Evolutionary conservation across 1,140 invertebrate species (phyloP).

Genomic region (Trichonephila clavipes): DNA sequence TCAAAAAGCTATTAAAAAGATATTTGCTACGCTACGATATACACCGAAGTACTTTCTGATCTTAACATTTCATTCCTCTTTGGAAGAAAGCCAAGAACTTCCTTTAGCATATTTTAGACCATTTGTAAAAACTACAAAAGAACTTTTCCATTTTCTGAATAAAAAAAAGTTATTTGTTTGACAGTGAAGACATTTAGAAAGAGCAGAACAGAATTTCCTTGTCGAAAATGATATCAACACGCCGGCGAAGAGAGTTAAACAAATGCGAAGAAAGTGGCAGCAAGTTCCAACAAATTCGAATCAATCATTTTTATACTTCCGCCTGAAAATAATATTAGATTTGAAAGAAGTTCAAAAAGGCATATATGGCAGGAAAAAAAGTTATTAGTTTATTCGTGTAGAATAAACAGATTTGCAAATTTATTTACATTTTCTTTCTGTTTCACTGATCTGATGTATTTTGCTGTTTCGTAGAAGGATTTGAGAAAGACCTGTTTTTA

Average conservation of each 20-base stretch:
- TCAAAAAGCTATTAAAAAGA: constrained; percentile 43
- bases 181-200: constrained; percentile 17
- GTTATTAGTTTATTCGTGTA: not conserved
- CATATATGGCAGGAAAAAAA: not conserved
- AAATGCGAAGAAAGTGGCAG: constrained; percentile 7
- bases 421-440: not conserved
- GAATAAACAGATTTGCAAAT: not conserved
- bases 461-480: too few relatives aligned
- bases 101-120: not conserved
- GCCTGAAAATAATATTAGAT: not conserved
- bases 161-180: not conserved
- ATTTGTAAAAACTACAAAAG: not conserved
- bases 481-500: too few relatives aligned
- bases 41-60: not conserved
- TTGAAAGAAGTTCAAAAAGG: not conserved
- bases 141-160: not conserved
- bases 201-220: constrained; percentile 19
- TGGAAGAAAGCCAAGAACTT: not conserved
- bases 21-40: not conserved
- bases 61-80: not conserved
- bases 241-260: constrained; percentile 7
- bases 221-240: constrained; percentile 26
- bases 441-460: too few relatives aligned
- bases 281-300: not conserved
- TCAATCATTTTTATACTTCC: not conserved